A percentile compares a stretch with the other conserved stretches of the same genome.
Conservation (phyloP, 2,797 vertebrate genomes). For the Simalia tracyae region DNA sequence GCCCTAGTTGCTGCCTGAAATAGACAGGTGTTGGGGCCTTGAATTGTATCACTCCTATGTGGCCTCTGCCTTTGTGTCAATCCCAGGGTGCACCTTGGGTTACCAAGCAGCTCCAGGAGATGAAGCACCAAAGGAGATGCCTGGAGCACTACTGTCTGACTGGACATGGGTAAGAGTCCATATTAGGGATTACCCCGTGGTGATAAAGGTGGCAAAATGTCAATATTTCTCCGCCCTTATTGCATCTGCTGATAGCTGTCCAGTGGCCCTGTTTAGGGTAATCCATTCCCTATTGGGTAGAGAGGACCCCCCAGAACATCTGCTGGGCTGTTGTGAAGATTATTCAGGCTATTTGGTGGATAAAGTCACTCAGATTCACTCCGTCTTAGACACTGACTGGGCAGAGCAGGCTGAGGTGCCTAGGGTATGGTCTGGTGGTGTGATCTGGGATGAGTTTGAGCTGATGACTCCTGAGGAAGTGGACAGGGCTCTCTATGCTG, state of each 20-base stretch:
- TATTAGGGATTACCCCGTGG: neutral
- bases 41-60: neutral
- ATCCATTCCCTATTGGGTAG: neutral
- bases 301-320: neutral
- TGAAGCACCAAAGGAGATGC: no score
- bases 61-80: no score
- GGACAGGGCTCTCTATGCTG: no score
- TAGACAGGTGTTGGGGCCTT: neutral
- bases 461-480: no score
- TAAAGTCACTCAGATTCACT: neutral
- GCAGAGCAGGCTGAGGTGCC: no score
- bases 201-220: neutral
- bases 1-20: neutral
- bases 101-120: no score
- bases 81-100: no score
- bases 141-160: neutral
- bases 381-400: neutral
- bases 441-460: no score
- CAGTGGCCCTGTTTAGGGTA: neutral
- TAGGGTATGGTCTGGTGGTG: no score
- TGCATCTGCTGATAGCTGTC: neutral
- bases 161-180: neutral
- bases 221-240: neutral
- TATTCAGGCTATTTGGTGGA: neutral
- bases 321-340: neutral